Evolutionary conservation across 2,797 vertebrate genomes (phyloP).

Genomic region (Meda fulgida): DNA sequence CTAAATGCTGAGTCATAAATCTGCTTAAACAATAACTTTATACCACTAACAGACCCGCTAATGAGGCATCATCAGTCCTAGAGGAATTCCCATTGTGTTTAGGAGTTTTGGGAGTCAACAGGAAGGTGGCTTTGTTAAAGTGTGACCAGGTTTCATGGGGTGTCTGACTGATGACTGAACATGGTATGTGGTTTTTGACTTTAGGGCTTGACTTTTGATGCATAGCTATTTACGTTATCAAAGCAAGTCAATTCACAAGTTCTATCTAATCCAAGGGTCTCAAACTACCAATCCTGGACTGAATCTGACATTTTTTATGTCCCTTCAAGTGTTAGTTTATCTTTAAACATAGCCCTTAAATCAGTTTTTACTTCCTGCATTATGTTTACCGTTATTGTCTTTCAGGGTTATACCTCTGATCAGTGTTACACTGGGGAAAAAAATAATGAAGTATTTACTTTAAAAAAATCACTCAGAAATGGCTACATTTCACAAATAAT

Average conservation of each 20-base stretch:
- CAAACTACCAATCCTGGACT: neutral
- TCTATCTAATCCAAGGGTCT: neutral
- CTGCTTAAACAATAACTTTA: slow-evolving; percentile 37
- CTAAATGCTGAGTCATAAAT: slow-evolving; percentile 28
- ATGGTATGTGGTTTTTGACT: slow-evolving; percentile 27
- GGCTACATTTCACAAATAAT: neutral
- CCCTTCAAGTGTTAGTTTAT: neutral
- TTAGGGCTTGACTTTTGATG: neutral
- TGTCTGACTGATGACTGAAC: slow-evolving; percentile 29
- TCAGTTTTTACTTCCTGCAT: neutral
- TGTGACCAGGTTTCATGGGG: slow-evolving; percentile 47
- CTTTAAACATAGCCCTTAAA: neutral
- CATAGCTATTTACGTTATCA: slow-evolving; percentile 1
- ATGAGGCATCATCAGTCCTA: slow-evolving; percentile 23
- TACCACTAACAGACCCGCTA: slow-evolving; percentile 19
- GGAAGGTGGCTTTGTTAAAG: slow-evolving; percentile 45
- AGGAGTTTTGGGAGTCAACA: slow-evolving; percentile 36
- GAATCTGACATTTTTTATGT: neutral
- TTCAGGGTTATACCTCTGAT: neutral
- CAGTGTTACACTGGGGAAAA: neutral
- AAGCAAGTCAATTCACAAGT: neutral
- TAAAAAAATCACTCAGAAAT: too few relatives aligned
- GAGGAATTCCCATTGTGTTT: slow-evolving; percentile 35
- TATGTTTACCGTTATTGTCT: neutral
- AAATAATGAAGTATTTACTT: neutral